Evolutionary conservation across 2,113 vertebrate genomes (phyloP), one percentile per base, ranked within the genome.

Genomic region (Lontra canadensis): DNA sequence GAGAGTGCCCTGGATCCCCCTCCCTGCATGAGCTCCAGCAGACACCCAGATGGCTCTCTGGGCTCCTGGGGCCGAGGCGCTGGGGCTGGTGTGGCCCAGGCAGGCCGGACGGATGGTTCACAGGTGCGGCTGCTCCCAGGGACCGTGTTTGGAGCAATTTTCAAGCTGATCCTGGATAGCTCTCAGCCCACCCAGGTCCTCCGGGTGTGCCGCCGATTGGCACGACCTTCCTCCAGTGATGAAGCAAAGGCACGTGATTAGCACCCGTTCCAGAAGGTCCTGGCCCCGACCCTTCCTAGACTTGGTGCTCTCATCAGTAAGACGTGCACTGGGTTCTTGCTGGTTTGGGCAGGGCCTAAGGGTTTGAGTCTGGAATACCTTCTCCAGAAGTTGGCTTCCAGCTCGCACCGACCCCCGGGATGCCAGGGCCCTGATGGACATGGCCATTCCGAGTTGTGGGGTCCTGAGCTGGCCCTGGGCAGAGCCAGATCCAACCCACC

Each of bases 91-190:
- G 0, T n/a, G 47, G 44, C 61, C 47, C 3, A 0, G 29, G 59
- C 7, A 0, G 26, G n/a, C n/a, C 14, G 8, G 0, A 12, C 0
- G 7, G 36, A 67, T 4, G 1, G 34, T 49, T 55, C 34, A 2
- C 11, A 39, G 55, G 31, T 0, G 12, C 4, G 6, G 42, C 10
- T 0, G 25, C 69, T 1, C 34, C 36, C 29, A 12, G 34, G 5
- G 34, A 10, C 20, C 3, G 49, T 34, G 31, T 31, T 44, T 29
- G 26, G 42, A 18, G 7, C 0, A 14, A 1, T 47, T 29, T 76
- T 71, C 85, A 7, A 55, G 15, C 47, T 13, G 85, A 5, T 3
- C 14, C 65, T 0, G 6, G 25, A 29, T 0, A 2, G 36, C 52
- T 12, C 52, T 11, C 76, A 21, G 61, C 88, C 81, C 9, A 20